These are phyloP conservation scores for Protomyctophum bolini DNA, from an alignment of 2,113 vertebrate genomes.

Conservation along the genomic window DNA sequence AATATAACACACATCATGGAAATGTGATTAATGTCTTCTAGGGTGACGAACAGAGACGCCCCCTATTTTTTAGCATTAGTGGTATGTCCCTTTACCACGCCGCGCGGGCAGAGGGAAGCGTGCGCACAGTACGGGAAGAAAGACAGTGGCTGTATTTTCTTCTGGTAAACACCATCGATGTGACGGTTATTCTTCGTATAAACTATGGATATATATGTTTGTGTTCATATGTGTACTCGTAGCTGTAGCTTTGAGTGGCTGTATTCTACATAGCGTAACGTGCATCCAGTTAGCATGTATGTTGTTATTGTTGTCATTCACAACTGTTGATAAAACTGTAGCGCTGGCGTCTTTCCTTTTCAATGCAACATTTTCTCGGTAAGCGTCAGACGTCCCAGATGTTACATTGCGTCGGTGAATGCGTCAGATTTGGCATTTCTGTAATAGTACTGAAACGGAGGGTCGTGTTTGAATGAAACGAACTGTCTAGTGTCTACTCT, in stretches of 20 bases:
- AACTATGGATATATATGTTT: background rate
- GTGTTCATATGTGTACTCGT: fast-evolving
- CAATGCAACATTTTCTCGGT: background rate
- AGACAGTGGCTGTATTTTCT: slow-evolving; percentile 31
- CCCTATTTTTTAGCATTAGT: slow-evolving; percentile 9
- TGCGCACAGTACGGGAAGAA: slow-evolving; percentile 41
- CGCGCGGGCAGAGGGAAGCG: slow-evolving; percentile 72
- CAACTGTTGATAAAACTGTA: slow-evolving; percentile 10
- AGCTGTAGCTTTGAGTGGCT: background rate
- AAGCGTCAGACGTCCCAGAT: background rate
- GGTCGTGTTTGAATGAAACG: slow-evolving; percentile 27
- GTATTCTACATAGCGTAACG: background rate
- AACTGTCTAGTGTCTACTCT: no score
- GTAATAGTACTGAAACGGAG: background rate
- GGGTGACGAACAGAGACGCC: background rate
- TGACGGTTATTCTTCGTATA: background rate
- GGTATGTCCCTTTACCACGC: slow-evolving; percentile 60
- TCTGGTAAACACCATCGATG: background rate
- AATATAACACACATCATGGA: no score
- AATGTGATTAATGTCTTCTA: no score
- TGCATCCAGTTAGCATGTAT: slow-evolving; percentile 21
- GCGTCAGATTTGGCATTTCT: background rate
- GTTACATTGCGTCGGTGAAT: background rate
- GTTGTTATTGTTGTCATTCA: background rate
- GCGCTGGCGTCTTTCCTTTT: background rate